Evolutionary conservation across 2,888 invertebrate genomes (phyloP).

Genomic region (Cephus pulcher): DNA sequence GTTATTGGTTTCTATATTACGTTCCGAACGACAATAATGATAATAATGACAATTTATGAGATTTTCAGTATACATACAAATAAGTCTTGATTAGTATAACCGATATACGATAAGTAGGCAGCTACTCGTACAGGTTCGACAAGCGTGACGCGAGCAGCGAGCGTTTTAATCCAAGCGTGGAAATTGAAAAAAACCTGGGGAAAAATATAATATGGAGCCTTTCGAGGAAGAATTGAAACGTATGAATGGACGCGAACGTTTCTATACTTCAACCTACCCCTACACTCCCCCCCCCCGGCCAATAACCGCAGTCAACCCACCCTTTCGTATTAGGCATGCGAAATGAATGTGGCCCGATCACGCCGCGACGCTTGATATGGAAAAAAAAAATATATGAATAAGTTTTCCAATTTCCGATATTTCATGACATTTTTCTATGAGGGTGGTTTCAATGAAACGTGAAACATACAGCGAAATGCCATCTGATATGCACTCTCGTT

Average conservation of each 20-base stretch:
- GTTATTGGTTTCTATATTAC: no score
- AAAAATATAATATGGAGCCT: constrained; percentile 29
- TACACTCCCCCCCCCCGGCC: constrained; percentile 17
- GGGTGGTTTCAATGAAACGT: constrained; percentile 61
- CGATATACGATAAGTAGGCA: constrained; percentile 1
- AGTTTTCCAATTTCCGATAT: constrained; percentile 66
- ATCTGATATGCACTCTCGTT: constrained; percentile 57
- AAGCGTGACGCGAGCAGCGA: not conserved
- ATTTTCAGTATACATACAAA: no score
- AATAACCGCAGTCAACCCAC: constrained; percentile 24
- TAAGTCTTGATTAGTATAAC: not conserved
- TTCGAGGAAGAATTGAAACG: constrained; percentile 47
- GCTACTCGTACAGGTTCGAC: not conserved
- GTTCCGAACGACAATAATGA: no score
- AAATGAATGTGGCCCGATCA: constrained; percentile 52
- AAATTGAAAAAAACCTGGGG: constrained; percentile 45
- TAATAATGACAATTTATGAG: no score
- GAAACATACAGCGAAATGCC: constrained; percentile 62
- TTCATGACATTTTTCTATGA: constrained; percentile 64
- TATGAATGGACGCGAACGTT: constrained; percentile 38
- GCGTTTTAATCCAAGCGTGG: constrained; percentile 28
- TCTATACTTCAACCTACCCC: constrained; percentile 21
- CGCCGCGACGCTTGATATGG: constrained; percentile 44
- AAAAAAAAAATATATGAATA: constrained; percentile 60
- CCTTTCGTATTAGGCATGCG: constrained; percentile 53